Evolutionary conservation across 2,888 invertebrate genomes (phyloP), one percentile per base, ranked within the genome.

Genomic region (Tubiluchus corallicola): DNA sequence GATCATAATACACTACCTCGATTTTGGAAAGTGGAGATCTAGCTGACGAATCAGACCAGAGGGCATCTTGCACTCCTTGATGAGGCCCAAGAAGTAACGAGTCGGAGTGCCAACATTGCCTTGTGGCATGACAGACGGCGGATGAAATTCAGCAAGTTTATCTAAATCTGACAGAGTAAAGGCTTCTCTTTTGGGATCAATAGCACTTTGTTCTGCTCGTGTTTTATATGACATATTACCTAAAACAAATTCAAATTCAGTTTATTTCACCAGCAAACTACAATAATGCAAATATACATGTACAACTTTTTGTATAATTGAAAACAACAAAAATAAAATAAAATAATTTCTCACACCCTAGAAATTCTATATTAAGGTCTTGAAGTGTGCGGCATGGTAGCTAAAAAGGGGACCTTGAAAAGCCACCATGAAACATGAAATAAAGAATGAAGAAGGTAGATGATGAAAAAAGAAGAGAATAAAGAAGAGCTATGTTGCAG

Each of bases 101-200:
- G 68, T 69, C 2, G 68, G 65, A 2, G 72, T 72, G 3, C 72
- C 72, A 37, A 72, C 69, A 57, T 72, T 72, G 19, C 72, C 72
- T 47, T 68, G 54, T 3, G 68, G 68, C 67, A 70, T 67, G 2
- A 65, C 48, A 40, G 54, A 18, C 1, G 63, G 64, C 5, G 64
- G 63, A 20, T 55, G 53, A 45, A 65, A 51, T 50, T 65, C 64
- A 17, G 57, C 46, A 17, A 57, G 45, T 18, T 39, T 37, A 16
- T n/a, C n/a, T 29, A 64, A 49, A 48, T 63, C 61, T 20, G 46
- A 44, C 40, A 51, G 40, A 4, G 58, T 56, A 45, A 63, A 58
- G 2, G 47, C 45, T 46, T 57, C 57, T 42, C 59, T 50, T 29
- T 59, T 55, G 37, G 46, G 18, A 20, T 57, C 57, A 20, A 60